Evolutionary conservation across 2,797 vertebrate species (phyloP), one percentile per base, ranked within the genome.

Genomic region (Acrocephalus scirpaceus): DNA sequence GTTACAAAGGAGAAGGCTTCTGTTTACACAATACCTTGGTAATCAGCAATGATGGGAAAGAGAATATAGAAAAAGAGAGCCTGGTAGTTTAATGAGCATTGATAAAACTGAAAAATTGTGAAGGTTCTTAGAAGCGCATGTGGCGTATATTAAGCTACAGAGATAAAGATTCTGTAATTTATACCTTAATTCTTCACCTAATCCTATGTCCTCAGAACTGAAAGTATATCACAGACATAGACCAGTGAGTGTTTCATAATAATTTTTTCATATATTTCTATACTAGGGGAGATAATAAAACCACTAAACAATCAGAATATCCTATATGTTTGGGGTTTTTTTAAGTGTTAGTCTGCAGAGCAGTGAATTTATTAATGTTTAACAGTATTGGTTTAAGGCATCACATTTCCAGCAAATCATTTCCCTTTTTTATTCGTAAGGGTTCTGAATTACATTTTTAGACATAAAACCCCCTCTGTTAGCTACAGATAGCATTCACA

Each of bases 1-100:
- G 86, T 94, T 87, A 96, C 92, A 89, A 95, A 86, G 88, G 86
- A 82, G 88, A 97, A 96, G 91, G 92, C 85, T 93, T 97, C 95
- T 92, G 94, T 83, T 95, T 95, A 96, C 91, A 96, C 94, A 91
- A 96, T 80, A 94, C 56, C 56, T 95, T 91, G 84, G 86, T 95
- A 88, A 96, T 92, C 86, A 92, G 51, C 42, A 92, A 60, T 69
- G 95, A 96, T 86, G 91, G 94, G 96, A 94, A 94, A 96, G 87
- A 77, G 78, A 88, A 92, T 95, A 74, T 45, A 86, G 91, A 82
- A 90, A 94, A 93, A 82, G 65, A 71, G 70, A 80, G 75, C 73
- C 70, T 42, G 42, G 95, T 88, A 76, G 88, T 93, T 92, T 87
- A 96, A 95, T 87, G 69, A 95, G 87, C 84, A 95, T 89, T 66